Conservation (phyloP, 2,113 vertebrate genomes). For the Hydrochoerus hydrochaeris region DNA sequence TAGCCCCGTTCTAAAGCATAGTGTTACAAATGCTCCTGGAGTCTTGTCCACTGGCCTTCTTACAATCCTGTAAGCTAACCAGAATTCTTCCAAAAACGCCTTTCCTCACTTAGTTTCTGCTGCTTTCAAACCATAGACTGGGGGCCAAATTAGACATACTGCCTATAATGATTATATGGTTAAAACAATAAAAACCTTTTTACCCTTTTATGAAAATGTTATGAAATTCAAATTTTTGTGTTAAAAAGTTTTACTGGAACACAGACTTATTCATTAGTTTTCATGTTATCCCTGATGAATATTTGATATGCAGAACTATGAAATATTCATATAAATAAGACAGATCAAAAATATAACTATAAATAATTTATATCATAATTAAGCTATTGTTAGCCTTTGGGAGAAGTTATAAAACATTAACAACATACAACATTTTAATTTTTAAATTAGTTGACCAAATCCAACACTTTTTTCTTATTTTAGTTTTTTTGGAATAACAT, state of each 20-base stretch:
- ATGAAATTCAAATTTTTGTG: constrained; percentile 21
- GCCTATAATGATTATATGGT: neutral
- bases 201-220: constrained; percentile 20
- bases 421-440: constrained; percentile 35
- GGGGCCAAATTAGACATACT: neutral
- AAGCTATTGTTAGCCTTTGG: constrained; percentile 33
- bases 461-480: constrained; percentile 16
- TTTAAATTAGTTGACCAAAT: constrained; percentile 47
- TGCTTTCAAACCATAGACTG: constrained; percentile 22
- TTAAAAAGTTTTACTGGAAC: constrained; percentile 16
- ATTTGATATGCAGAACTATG: constrained; percentile 26
- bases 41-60: neutral
- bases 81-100: neutral
- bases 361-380: constrained; percentile 35
- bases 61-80: neutral
- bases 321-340: constrained; percentile 47
- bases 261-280: constrained; percentile 5
- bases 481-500: neutral
- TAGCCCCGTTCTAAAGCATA: neutral
- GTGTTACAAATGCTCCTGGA: neutral
- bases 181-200: neutral
- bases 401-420: constrained; percentile 22
- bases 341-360: constrained; percentile 11
- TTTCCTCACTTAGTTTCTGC: neutral
- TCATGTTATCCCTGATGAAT: neutral